Conservation (phyloP, 2,888 invertebrate genomes). For the Trachelus stipa region DNA sequence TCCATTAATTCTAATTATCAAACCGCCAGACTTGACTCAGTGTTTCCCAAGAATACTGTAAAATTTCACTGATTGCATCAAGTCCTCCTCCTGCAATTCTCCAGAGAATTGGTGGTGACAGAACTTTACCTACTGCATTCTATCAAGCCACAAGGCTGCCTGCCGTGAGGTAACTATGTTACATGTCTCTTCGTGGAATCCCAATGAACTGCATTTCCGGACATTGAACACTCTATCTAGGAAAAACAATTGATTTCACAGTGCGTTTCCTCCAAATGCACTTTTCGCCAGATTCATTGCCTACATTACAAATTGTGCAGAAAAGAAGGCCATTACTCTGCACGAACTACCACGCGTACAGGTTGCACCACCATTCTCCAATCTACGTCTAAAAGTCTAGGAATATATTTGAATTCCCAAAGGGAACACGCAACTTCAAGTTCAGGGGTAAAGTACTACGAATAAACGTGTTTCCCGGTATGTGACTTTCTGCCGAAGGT, state of each 20-base stretch:
- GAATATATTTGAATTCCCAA: not conserved
- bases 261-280: constrained; percentile 16
- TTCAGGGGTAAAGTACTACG: not conserved
- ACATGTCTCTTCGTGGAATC: not conserved
- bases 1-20: constrained; percentile 34
- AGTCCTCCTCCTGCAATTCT: no score
- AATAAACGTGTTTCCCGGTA: not conserved
- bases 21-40: constrained; percentile 13
- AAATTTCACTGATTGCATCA: constrained; percentile 18
- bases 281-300: constrained; percentile 1
- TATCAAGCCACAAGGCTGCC: not conserved
- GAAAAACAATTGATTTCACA: not conserved
- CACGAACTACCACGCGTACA: no score
- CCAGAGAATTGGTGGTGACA: constrained; percentile 3
- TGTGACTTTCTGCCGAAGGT: not conserved
- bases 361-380: not conserved
- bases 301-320: not conserved
- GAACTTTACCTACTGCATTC: not conserved
- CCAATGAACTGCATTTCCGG: not conserved
- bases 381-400: not conserved
- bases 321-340: no score
- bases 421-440: not conserved
- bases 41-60: constrained; percentile 22
- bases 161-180: not conserved
- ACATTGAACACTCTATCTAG: not conserved